A percentile compares a stretch with the other conserved stretches of the same genome.
Evolutionary conservation across 1,140 invertebrate species (phyloP).

Genomic region (Anoplolepis gracilipes): DNA sequence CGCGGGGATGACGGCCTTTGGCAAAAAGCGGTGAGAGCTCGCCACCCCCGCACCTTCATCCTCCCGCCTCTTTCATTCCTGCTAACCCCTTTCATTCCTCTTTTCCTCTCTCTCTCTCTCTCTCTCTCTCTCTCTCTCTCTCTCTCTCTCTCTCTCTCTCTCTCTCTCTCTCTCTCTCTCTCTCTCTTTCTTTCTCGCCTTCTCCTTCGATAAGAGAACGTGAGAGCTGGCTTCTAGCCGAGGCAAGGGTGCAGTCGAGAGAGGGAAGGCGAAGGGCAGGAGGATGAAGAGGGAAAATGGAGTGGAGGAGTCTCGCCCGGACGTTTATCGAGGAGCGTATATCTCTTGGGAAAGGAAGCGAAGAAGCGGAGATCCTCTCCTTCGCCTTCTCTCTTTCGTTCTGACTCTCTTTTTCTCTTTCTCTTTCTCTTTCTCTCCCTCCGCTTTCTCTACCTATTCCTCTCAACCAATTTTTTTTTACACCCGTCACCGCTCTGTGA

Average conservation of each 20-base stretch:
- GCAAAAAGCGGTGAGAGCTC: constrained; percentile 70
- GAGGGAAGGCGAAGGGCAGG: constrained; percentile 40
- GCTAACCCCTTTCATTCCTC: constrained; percentile 28
- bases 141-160: constrained; percentile 13
- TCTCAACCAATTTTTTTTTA: constrained; percentile 46
- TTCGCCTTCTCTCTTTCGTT: constrained; percentile 24
- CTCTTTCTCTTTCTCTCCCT: neutral
- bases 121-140: constrained; percentile 11
- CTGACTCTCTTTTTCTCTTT: constrained; percentile 29
- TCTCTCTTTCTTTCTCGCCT: too few relatives aligned
- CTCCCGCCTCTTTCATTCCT: constrained; percentile 5
- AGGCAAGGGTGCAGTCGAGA: constrained; percentile 38
- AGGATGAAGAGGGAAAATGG: constrained; percentile 41
- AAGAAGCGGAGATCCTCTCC: constrained; percentile 64
- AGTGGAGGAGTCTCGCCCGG: constrained; percentile 62
- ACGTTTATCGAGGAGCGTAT: constrained; percentile 68
- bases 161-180: constrained; percentile 1
- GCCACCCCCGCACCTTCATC: constrained; percentile 53
- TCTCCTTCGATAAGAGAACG: constrained; percentile 40
- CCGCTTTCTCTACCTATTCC: constrained; percentile 24
- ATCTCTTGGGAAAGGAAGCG: constrained; percentile 57
- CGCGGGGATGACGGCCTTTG: constrained; percentile 73
- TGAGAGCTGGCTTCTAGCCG: constrained; percentile 53
- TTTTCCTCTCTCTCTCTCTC: neutral
- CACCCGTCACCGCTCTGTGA: constrained; percentile 48